Evolutionary conservation across 2,797 vertebrate species (phyloP), one percentile per base, ranked within the genome.

Genomic region (Aplochiton taeniatus): DNA sequence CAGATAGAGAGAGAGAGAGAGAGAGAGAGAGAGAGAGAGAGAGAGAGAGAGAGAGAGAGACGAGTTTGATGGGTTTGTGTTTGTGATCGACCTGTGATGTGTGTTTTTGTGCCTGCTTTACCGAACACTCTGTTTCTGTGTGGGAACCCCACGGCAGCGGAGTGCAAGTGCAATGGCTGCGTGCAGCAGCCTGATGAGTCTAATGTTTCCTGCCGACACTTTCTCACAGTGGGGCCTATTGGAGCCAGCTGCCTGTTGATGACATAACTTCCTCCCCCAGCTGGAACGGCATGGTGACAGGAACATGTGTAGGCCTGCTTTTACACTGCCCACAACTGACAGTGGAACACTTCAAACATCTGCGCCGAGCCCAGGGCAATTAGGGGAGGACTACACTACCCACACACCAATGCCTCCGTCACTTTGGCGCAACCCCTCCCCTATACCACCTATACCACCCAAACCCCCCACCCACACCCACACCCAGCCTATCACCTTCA

Each of bases 211-310:
- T 78, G 82, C 79, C 75, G 55, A 16, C 80, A 72, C 81, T 74
- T 85, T 85, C 81, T 80, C 78, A 83, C 83, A 80, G 61, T 73
- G 68, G 72, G 55, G 70, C 53, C 68, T 82, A 82, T 85, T 74
- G 70, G 72, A 82, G 77, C 87, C 85, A 91, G 89, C 85, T 88
- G 89, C 63, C 77, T 72, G 72, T 52, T 9, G 66, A 79, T 89
- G 88, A 91, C 86, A 89, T 88, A 76, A 89, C 80, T 86, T 89
- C 86, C 85, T 87, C 51, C 68, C 74, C 58, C 77, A 76, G 82
- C 83, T 86, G 84, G 80, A 83, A 61, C 47, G 59, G 83, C 74
- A 73, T 78, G 78, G 83, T 85, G 87, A 87, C 80, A 83, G 71
- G 72, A 81, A 85, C 86, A 87, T 87, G 79, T 86, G 81, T 83